Percentiles rank a stretch among this genome's conserved stretches.
Conservation (phyloP, 1,140 invertebrate genomes). For the honey bee (Apis mellifera) region DNA sequence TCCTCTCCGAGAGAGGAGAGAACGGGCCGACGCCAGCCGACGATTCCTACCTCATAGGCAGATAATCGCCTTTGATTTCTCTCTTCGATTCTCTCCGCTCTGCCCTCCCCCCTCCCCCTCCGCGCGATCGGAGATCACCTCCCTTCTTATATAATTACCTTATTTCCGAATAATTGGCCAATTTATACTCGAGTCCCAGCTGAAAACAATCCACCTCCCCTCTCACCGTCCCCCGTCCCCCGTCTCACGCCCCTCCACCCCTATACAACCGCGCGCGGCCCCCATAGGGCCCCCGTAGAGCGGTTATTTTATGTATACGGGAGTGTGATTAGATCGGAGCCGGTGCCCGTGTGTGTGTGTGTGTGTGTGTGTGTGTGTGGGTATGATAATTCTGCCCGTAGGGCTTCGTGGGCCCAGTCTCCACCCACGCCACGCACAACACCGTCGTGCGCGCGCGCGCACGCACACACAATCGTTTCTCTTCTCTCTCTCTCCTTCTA, state of each 20-base stretch:
- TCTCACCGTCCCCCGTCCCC: conserved; percentile 46
- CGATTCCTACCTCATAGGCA: conserved; percentile 80
- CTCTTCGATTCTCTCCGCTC: conserved; percentile 77
- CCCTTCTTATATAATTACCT: conserved; percentile 82
- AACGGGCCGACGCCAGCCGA: conserved; percentile 66
- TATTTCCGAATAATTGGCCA: conserved; percentile 82
- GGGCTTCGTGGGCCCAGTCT: conserved; percentile 77
- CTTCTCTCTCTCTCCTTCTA: not conserved
- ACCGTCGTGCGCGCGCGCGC: conserved; percentile 53
- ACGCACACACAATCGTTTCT: not conserved
- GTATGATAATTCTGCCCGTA: conserved; percentile 81
- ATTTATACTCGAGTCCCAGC: conserved; percentile 82
- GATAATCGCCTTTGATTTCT: conserved; percentile 82
- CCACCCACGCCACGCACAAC: conserved; percentile 78
- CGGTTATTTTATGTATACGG: conserved; percentile 81
- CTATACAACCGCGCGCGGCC: conserved; percentile 71
- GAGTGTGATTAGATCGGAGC: conserved; percentile 81
- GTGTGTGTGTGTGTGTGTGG: conserved; percentile 78
- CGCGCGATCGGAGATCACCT: conserved; percentile 78
- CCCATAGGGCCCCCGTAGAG: conserved; percentile 78
- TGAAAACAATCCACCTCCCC: conserved; percentile 80
- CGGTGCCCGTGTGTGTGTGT: conserved; percentile 74
- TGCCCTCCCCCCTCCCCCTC: conserved; percentile 52
- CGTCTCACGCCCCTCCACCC: conserved; percentile 58
- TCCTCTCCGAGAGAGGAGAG: conserved; percentile 62